Conservation (phyloP, 2,113 vertebrate genomes). For the Microtus ochrogaster region DNA sequence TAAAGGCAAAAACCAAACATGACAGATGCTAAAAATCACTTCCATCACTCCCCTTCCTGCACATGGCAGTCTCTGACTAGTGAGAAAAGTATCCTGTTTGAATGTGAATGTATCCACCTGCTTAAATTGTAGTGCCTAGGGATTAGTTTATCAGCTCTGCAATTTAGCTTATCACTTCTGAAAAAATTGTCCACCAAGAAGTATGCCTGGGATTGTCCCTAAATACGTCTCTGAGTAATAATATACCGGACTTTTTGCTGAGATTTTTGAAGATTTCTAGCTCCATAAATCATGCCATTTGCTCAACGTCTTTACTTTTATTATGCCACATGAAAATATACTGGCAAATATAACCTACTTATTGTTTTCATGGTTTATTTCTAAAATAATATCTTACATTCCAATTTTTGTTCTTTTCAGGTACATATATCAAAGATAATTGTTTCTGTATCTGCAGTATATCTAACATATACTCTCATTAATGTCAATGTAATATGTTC, state of each 20-base stretch:
- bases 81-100: not conserved
- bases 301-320: not conserved
- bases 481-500: not conserved
- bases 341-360: not conserved
- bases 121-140: not conserved
- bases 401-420: not conserved
- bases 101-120: not conserved
- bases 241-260: not conserved
- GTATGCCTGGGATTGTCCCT: not conserved
- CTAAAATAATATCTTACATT: not conserved
- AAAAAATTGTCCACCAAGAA: not conserved
- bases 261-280: not conserved
- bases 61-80: not conserved
- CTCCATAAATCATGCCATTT: not conserved
- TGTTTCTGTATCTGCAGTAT: not conserved
- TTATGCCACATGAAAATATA: not conserved
- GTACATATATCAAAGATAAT: not conserved
- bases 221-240: not conserved
- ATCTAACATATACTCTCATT: not conserved
- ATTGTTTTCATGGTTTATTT: not conserved
- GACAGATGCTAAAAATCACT: not conserved
- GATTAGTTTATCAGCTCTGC: not conserved
- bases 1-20: not conserved
- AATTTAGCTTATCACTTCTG: not conserved
- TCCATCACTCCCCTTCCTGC: not conserved